These are phyloP conservation scores for Caranx melampygus DNA, from an alignment of 2,113 vertebrate species.

Conservation along the genomic window DNA sequence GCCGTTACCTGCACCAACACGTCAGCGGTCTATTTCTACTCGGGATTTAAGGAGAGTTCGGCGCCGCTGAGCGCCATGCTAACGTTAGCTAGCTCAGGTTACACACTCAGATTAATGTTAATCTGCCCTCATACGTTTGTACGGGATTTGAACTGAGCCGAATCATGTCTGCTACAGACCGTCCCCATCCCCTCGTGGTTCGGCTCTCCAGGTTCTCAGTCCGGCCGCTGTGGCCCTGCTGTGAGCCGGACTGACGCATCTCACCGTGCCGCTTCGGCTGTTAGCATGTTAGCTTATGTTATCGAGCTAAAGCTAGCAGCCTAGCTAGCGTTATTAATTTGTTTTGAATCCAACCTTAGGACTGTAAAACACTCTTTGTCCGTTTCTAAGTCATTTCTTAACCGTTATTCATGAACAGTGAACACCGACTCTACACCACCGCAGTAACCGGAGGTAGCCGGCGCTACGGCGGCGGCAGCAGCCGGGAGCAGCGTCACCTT, in stretches of 20 bases:
- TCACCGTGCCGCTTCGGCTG: neutral
- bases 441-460: neutral
- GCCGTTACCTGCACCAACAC: too few species aligned
- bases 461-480: neutral
- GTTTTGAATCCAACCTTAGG: neutral
- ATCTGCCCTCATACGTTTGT: too few species aligned
- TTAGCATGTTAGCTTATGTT: neutral
- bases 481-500: conserved; percentile 80
- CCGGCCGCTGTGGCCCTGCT: too few species aligned
- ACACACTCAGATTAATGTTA: neutral
- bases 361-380: neutral
- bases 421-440: neutral
- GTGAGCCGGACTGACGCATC: neutral
- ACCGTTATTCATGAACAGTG: neutral
- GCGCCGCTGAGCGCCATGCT: neutral
- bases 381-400: neutral
- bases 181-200: neutral
- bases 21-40: neutral
- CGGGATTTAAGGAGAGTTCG: neutral
- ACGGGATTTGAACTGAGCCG: neutral
- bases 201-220: too few species aligned
- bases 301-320: conserved; percentile 7
- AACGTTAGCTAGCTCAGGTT: conserved; percentile 30
- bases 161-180: neutral
- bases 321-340: neutral